phyloP scores from a whole-genome alignment of 2,113 vertebrate genomes.

The Perccottus glenii region DNA sequence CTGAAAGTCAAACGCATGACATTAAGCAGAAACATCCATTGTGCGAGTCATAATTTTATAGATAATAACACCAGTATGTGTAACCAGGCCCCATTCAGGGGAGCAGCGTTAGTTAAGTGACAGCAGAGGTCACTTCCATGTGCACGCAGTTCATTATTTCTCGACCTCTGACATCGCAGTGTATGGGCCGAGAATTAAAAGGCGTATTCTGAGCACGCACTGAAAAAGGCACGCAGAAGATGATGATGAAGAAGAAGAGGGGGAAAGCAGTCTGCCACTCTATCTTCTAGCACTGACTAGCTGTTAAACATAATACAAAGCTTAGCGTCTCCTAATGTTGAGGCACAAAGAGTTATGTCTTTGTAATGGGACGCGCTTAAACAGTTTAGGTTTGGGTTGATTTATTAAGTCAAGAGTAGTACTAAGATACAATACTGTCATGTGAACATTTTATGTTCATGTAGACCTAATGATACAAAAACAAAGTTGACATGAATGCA shows the following conservation, averaged over 20 bases:
- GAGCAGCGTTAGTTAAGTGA: conserved; percentile 19
- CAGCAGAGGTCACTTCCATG: conserved; percentile 89
- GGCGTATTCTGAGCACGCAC: conserved; percentile 66
- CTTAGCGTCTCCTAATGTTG: conserved; percentile 68
- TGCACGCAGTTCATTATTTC: conserved; percentile 94
- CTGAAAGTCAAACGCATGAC: neutral
- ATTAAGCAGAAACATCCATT: neutral
- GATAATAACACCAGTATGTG: neutral
- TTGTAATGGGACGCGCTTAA: conserved; percentile 44
- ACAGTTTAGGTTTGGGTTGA: neutral
- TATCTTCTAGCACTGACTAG: conserved; percentile 72
- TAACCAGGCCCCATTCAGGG: neutral
- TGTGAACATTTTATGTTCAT: neutral
- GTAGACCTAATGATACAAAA: neutral
- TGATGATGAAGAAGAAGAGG: conserved; percentile 31
- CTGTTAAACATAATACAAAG: conserved; percentile 70
- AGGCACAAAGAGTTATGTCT: conserved; percentile 48
- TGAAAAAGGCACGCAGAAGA: conserved; percentile 70
- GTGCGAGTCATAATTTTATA: neutral
- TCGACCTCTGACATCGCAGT: conserved; percentile 89
- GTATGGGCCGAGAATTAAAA: conserved; percentile 85
- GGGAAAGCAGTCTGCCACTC: conserved; percentile 66
- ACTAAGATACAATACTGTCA: neutral
- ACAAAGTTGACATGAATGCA: no score
- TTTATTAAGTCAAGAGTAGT: neutral